Percentiles rank a stretch among this genome's conserved stretches.
Evolutionary conservation across 2,113 vertebrate genomes (phyloP).

Genomic region (Hyaena hyaena): DNA sequence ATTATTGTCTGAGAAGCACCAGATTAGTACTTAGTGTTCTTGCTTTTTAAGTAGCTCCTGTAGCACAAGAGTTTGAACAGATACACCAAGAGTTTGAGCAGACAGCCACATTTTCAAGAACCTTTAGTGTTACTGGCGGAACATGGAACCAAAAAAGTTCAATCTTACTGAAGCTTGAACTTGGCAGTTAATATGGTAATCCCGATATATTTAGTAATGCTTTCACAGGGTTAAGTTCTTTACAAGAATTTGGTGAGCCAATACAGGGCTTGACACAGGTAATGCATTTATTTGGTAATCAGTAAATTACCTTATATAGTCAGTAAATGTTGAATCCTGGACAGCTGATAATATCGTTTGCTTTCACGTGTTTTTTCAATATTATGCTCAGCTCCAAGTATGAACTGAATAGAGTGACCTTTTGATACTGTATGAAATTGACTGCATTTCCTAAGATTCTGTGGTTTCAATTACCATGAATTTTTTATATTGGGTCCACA

Average conservation of each 20-base stretch:
- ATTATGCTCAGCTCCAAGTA: slow-evolving; percentile 87
- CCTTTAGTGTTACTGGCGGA: neutral
- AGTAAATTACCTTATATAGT: slow-evolving; percentile 90
- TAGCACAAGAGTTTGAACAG: neutral
- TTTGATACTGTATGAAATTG: slow-evolving; percentile 92
- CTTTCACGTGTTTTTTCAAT: slow-evolving; percentile 91
- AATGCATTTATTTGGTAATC: slow-evolving; percentile 92
- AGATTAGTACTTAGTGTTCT: neutral
- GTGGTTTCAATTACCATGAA: slow-evolving; percentile 92
- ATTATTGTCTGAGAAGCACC: neutral
- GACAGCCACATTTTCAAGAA: slow-evolving; percentile 11
- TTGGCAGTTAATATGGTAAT: neutral
- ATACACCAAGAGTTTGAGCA: neutral
- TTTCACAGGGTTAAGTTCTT: slow-evolving; percentile 81
- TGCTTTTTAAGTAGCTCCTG: neutral
- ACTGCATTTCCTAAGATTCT: slow-evolving; percentile 92
- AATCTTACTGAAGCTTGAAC: neutral
- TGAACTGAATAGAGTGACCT: slow-evolving; percentile 95
- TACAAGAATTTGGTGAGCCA: slow-evolving; percentile 67
- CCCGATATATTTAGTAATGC: slow-evolving; percentile 74
- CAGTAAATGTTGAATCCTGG: slow-evolving; percentile 87
- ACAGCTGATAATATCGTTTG: slow-evolving; percentile 91
- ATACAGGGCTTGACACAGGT: slow-evolving; percentile 77
- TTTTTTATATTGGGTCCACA: slow-evolving; percentile 86
- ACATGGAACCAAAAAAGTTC: neutral